phyloP scores from a whole-genome alignment of 2,113 vertebrate genomes.

The Ammodytes marinus region DNA sequence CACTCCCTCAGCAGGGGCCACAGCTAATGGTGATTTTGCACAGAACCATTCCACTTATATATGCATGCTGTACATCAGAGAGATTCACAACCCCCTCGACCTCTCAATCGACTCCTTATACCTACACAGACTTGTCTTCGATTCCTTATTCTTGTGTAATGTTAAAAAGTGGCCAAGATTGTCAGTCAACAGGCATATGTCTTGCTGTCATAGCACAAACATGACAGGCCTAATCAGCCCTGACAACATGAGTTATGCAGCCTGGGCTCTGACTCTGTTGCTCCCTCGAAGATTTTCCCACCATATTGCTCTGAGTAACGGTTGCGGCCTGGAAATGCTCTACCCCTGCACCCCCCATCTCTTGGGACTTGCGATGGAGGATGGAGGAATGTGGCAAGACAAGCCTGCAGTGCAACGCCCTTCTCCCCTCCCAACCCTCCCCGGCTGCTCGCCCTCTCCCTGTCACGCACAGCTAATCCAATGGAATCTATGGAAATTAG shows the following conservation, averaged over 20 bases:
- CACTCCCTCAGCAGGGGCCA: not conserved
- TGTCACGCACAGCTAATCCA: slow-evolving; percentile 76
- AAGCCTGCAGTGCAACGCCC: slow-evolving; percentile 51
- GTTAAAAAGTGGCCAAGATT: not conserved
- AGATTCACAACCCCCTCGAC: not conserved
- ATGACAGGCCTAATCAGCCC: slow-evolving; percentile 33
- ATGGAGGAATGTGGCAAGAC: slow-evolving; percentile 76
- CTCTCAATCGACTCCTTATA: not conserved
- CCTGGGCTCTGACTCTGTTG: slow-evolving; percentile 50
- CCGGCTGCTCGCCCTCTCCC: slow-evolving; percentile 43
- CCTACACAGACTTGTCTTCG: not conserved
- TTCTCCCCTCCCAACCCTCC: slow-evolving; percentile 35
- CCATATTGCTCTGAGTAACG: slow-evolving; percentile 66
- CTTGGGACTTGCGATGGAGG: slow-evolving; percentile 64
- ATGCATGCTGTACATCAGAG: not conserved
- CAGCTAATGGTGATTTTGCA: not conserved
- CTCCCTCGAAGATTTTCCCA: slow-evolving; percentile 71
- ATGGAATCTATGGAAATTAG: slow-evolving; percentile 58
- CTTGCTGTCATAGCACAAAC: slow-evolving; percentile 44
- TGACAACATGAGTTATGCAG: slow-evolving; percentile 56
- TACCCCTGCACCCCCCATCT: slow-evolving; percentile 45
- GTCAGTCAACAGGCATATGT: slow-evolving; percentile 25
- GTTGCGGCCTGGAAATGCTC: slow-evolving; percentile 74
- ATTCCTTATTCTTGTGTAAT: slow-evolving; percentile 21
- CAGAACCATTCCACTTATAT: not conserved